Percentiles rank a stretch among this genome's conserved stretches.
Evolutionary conservation across 2,888 invertebrate species (phyloP).

Genomic region (Drosophila eohydei): DNA sequence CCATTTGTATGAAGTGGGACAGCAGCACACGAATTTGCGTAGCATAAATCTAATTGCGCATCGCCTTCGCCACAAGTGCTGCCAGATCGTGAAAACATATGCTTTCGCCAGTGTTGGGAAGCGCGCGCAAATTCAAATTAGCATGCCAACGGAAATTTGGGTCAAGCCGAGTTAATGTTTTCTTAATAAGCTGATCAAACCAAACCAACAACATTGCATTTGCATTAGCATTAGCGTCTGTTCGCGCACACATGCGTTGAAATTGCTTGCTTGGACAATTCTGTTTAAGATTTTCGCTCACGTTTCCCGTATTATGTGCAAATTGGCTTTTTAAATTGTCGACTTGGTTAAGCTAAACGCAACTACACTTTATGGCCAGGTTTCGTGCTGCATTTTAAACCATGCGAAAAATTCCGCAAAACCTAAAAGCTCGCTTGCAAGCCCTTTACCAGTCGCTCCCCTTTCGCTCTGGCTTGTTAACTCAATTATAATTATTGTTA

Average conservation of each 20-base stretch:
- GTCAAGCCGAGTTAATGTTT: constrained; percentile 66
- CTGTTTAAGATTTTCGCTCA: constrained; percentile 78
- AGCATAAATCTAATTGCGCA: constrained; percentile 1
- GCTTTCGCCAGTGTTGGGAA: constrained; percentile 46
- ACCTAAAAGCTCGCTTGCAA: constrained; percentile 16
- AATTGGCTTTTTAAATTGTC: constrained; percentile 82
- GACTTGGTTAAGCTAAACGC: constrained; percentile 79
- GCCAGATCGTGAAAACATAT: constrained; percentile 31
- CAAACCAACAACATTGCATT: constrained; percentile 40
- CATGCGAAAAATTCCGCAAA: constrained; percentile 74
- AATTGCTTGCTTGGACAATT: constrained; percentile 46
- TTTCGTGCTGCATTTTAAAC: constrained; percentile 81
- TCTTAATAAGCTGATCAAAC: constrained; percentile 62
- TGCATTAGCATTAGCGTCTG: constrained; percentile 63
- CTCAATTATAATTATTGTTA: constrained; percentile 72
- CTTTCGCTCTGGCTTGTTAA: constrained; percentile 32
- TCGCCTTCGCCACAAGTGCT: not conserved
- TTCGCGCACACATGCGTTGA: constrained; percentile 50
- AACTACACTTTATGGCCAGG: constrained; percentile 81
- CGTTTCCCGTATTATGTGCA: constrained; percentile 81
- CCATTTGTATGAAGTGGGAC: not conserved
- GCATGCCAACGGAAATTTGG: constrained; percentile 49
- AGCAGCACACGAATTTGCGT: not conserved
- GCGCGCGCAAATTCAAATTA: constrained; percentile 19
- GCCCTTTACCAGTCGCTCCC: constrained; percentile 3